These are phyloP conservation scores for Periophthalmodon schlosseri DNA, from an alignment of 2,113 vertebrate genomes.

Conservation along the genomic window DNA sequence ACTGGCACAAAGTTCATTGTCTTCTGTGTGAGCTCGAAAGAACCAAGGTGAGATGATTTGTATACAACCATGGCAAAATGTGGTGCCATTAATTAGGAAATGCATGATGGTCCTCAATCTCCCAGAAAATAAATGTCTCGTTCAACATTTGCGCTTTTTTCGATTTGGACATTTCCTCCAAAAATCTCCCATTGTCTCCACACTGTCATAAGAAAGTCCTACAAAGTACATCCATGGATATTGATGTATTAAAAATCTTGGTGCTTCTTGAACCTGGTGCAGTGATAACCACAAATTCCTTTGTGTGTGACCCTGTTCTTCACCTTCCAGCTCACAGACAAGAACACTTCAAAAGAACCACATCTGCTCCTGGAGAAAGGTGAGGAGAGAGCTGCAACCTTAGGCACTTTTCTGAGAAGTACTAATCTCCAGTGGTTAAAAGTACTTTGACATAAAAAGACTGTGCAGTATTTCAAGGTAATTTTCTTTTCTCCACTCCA, in stretches of 20 bases:
- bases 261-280: conserved; percentile 10
- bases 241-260: not conserved
- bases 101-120: too few species aligned
- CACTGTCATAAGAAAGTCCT: not conserved
- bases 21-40: too few species aligned
- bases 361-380: conserved; percentile 43
- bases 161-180: too few species aligned
- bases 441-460: conserved; percentile 32
- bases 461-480: conserved; percentile 7
- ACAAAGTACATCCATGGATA: not conserved
- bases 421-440: conserved; percentile 51
- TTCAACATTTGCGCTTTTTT: too few species aligned
- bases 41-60: too few species aligned
- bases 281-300: conserved; percentile 35
- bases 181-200: not conserved
- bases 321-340: conserved; percentile 23
- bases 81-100: too few species aligned
- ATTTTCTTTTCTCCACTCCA: conserved; percentile 4
- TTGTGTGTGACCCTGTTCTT: conserved; percentile 41
- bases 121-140: too few species aligned
- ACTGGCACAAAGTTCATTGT: too few species aligned
- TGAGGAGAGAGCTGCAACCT: conserved; percentile 39
- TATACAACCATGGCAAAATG: too few species aligned
- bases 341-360: conserved; percentile 49
- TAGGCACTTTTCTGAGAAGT: conserved; percentile 41